These are phyloP conservation scores for Eurois occulta DNA, from an alignment of 2,888 invertebrate genomes.

Conservation along the genomic window DNA sequence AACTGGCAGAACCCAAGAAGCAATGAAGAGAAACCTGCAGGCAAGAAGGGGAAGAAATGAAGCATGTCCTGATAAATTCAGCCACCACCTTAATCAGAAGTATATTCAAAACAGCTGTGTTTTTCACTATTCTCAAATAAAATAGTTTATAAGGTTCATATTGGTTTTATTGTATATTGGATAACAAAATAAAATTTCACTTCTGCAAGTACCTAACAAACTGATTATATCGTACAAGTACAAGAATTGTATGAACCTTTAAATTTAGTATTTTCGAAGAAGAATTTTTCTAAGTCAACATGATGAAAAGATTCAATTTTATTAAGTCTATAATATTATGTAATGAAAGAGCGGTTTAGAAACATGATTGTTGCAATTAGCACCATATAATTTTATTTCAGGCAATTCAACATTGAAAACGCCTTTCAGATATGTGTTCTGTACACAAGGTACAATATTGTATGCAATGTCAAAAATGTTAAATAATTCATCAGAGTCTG, in stretches of 20 bases:
- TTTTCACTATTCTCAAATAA: slow-evolving; percentile 67
- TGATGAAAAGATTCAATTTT: slow-evolving; percentile 5
- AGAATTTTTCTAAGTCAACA: neutral
- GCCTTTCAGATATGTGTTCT: slow-evolving; percentile 38
- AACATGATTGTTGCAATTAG: neutral
- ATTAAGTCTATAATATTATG: neutral
- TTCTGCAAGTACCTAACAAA: slow-evolving; percentile 3
- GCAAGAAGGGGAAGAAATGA: slow-evolving; percentile 90
- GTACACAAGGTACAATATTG: slow-evolving; percentile 6
- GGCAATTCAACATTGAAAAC: slow-evolving; percentile 26
- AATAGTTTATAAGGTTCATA: slow-evolving; percentile 69
- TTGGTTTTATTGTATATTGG: slow-evolving; percentile 61
- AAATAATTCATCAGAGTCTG: slow-evolving; percentile 17
- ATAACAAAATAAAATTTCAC: slow-evolving; percentile 3
- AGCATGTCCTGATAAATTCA: slow-evolving; percentile 15
- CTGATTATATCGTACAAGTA: neutral
- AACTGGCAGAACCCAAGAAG: slow-evolving; percentile 95
- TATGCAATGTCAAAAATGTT: slow-evolving; percentile 29
- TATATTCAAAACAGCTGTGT: slow-evolving; percentile 49
- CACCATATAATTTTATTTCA: slow-evolving; percentile 12
- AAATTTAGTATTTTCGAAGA: neutral
- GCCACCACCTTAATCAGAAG: slow-evolving; percentile 36
- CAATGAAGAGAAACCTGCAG: slow-evolving; percentile 84
- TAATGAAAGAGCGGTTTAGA: neutral
- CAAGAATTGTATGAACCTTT: slow-evolving; percentile 21